Evolutionary conservation across 2,797 vertebrate genomes (phyloP).

Genomic region (Moxostoma hubbsi): DNA sequence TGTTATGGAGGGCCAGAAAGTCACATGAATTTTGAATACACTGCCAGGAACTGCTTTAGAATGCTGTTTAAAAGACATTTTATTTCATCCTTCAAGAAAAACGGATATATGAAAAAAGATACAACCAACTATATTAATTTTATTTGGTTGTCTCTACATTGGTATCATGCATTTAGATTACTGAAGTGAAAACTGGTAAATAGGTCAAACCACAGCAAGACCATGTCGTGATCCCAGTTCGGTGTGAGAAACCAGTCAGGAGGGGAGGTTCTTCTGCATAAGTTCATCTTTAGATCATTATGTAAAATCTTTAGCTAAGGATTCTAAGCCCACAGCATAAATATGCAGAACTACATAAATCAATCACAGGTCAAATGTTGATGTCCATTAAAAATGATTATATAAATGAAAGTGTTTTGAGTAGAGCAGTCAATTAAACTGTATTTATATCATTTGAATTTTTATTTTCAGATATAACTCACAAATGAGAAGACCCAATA

Average conservation of each 20-base stretch:
- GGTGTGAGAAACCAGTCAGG: neutral
- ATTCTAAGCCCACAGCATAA: too few species aligned
- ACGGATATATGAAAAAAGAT: neutral
- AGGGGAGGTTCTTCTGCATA: neutral
- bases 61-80: neutral
- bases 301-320: neutral
- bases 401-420: too few species aligned
- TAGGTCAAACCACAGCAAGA: neutral
- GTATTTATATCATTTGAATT: too few species aligned
- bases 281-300: neutral
- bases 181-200: neutral
- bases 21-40: conserved; percentile 39
- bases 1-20: conserved; percentile 6
- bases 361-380: neutral
- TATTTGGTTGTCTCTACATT: neutral
- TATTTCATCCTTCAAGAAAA: neutral
- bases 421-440: too few species aligned
- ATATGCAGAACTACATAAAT: neutral
- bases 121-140: neutral
- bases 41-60: conserved; percentile 24
- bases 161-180: neutral
- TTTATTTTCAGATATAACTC: too few species aligned
- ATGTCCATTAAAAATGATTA: neutral
- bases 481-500: too few species aligned
- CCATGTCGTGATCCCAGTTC: neutral